These are phyloP conservation scores for Smittia aterrima DNA, from an alignment of 2,888 invertebrate genomes.

Conservation along the genomic window DNA sequence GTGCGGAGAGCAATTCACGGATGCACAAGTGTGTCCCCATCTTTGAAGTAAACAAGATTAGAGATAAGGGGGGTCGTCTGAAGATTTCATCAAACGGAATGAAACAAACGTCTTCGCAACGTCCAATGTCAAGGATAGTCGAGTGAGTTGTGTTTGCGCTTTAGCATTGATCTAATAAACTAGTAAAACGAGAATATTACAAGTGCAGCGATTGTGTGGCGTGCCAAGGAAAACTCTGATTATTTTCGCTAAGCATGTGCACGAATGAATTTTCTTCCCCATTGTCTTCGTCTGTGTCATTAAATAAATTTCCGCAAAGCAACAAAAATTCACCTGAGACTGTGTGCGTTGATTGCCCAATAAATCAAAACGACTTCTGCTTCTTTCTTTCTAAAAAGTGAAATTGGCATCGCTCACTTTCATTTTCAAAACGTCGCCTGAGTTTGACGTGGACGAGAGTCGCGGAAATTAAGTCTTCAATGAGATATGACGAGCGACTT, in stretches of 20 bases:
- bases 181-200: background rate
- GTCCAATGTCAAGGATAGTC: constrained; percentile 1
- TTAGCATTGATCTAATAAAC: constrained; percentile 24
- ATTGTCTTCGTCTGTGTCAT: background rate
- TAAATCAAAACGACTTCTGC: background rate
- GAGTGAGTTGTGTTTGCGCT: background rate
- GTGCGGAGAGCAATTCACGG: background rate
- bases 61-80: background rate
- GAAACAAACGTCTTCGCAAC: background rate
- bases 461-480: background rate
- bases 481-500: too few relatives aligned
- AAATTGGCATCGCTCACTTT: background rate
- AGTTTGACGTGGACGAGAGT: background rate
- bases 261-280: background rate
- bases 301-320: background rate
- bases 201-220: background rate
- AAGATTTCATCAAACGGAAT: background rate
- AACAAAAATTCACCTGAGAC: background rate
- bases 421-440: too few relatives aligned
- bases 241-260: background rate
- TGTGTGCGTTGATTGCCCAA: background rate
- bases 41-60: background rate
- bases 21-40: background rate
- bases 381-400: background rate
- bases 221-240: constrained; percentile 2